These are phyloP conservation scores for Pachypeltis micranthus DNA, from an alignment of 1,140 invertebrate species.

Conservation along the genomic window DNA sequence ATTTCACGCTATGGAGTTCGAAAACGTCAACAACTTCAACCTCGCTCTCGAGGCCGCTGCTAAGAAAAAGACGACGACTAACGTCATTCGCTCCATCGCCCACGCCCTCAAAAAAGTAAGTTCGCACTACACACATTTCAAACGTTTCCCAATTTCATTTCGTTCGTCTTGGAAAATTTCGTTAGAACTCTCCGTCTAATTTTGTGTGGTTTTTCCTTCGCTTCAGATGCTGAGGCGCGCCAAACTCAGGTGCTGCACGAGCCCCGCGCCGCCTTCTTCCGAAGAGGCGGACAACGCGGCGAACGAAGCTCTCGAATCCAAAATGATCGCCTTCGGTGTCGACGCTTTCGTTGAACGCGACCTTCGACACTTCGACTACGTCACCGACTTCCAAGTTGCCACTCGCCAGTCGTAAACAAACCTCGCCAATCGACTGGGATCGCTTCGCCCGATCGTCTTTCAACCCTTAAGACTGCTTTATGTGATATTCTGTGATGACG, in stretches of 20 bases:
- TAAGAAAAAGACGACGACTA: constrained; percentile 10
- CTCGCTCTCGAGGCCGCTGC: constrained; percentile 15
- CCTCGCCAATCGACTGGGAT: neutral
- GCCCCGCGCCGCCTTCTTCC: neutral
- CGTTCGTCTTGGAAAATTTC: neutral
- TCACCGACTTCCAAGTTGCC: constrained; percentile 7
- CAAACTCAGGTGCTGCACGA: constrained; percentile 8
- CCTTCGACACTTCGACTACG: neutral
- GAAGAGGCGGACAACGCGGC: constrained; percentile 16
- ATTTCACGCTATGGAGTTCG: constrained; percentile 17
- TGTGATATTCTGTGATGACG: constrained; percentile 12
- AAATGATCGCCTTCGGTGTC: neutral
- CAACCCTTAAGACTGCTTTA: constrained; percentile 12
- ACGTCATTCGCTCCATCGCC: neutral
- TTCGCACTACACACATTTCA: neutral
- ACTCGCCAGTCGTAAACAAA: neutral
- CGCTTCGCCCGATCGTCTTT: constrained; percentile 4
- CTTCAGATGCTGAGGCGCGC: constrained; percentile 17
- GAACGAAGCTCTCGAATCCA: constrained; percentile 15
- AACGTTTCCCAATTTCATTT: neutral
- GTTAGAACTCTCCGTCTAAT: neutral
- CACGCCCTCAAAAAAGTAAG: constrained; percentile 18
- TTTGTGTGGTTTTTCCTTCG: constrained; percentile 9
- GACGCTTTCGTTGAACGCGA: neutral
- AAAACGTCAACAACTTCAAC: constrained; percentile 22